Conservation (phyloP, 2,888 invertebrate species). For the Celastrina argiolus region DNA sequence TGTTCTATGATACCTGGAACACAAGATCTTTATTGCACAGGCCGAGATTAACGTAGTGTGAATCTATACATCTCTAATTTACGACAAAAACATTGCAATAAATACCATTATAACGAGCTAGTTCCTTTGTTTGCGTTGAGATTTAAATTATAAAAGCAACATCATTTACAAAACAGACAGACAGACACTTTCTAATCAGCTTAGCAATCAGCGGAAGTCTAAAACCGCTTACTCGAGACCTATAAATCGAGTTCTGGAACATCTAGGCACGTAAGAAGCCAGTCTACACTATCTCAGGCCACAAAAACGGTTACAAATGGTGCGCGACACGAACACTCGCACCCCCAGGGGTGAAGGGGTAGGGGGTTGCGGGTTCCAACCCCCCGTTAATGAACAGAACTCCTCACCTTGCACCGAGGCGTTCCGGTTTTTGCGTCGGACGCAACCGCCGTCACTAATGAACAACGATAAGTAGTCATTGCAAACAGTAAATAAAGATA, state of each 20-base stretch:
- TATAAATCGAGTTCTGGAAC: neutral
- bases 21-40: too few species aligned
- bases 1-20: too few species aligned
- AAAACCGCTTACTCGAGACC: neutral
- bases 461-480: neutral
- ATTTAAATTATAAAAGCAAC: too few species aligned
- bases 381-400: slow-evolving; percentile 17
- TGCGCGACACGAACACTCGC: slow-evolving; percentile 15
- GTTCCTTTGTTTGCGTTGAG: too few species aligned
- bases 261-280: slow-evolving; percentile 3
- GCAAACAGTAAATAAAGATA: neutral
- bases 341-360: neutral
- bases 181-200: neutral
- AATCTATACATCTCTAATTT: too few species aligned
- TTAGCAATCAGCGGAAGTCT: neutral
- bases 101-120: too few species aligned
- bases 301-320: slow-evolving; percentile 19
- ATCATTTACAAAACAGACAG: neutral
- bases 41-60: too few species aligned
- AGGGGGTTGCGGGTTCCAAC: neutral
- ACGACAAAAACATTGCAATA: too few species aligned
- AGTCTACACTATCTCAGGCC: neutral
- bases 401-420: slow-evolving; percentile 12
- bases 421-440: slow-evolving; percentile 15
- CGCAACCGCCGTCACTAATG: neutral